A percentile compares a stretch with the other conserved stretches of the same genome.
Evolutionary conservation across 1,140 invertebrate species (phyloP).

Genomic region (Pseudomyrmex pallidus): DNA sequence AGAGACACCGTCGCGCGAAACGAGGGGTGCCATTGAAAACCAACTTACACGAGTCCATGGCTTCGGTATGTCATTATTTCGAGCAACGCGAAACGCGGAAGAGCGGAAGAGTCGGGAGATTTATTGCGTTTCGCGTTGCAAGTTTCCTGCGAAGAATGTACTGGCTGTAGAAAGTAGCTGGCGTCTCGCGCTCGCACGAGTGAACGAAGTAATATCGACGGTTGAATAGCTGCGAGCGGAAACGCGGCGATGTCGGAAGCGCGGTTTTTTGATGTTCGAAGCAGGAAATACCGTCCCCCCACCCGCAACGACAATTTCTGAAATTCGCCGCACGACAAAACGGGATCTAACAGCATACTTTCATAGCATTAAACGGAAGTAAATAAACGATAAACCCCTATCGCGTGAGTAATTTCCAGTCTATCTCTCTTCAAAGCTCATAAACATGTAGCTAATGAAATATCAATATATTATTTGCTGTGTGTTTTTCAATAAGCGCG

Average conservation of each 20-base stretch:
- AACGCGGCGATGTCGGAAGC: slow-evolving; percentile 29
- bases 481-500: no score
- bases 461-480: not conserved
- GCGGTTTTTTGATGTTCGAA: slow-evolving; percentile 24
- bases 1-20: slow-evolving; percentile 45
- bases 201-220: slow-evolving; percentile 48
- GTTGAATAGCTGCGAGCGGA: slow-evolving; percentile 28
- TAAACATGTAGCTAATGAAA: not conserved
- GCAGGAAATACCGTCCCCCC: not conserved
- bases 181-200: slow-evolving; percentile 40
- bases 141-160: slow-evolving; percentile 47
- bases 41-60: slow-evolving; percentile 43
- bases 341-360: not conserved
- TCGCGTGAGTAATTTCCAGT: no score
- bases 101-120: slow-evolving; percentile 29
- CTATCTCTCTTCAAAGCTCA: not conserved
- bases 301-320: not conserved
- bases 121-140: slow-evolving; percentile 45
- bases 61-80: slow-evolving; percentile 14
- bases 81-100: slow-evolving; percentile 27
- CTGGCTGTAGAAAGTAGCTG: slow-evolving; percentile 43
- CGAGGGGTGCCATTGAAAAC: slow-evolving; percentile 51
- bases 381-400: no score
- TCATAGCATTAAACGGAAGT: no score
- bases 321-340: not conserved